Evolutionary conservation across 2,888 invertebrate genomes (phyloP).

Genomic region (Hyposoter didymator): DNA sequence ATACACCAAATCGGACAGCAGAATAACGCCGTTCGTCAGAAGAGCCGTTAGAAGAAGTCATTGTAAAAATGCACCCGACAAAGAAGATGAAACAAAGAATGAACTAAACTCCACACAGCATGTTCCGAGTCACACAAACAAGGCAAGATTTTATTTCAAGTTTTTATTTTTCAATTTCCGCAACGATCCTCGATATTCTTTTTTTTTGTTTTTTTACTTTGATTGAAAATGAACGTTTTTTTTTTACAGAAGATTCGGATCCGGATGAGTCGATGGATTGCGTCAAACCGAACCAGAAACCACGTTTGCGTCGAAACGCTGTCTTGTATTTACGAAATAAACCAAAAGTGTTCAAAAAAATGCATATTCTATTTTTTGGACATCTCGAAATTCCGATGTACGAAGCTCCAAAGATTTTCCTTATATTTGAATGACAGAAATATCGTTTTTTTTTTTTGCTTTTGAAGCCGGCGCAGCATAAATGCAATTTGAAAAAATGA

Average conservation of each 20-base stretch:
- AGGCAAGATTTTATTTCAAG: background rate
- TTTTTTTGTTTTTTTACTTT: background rate
- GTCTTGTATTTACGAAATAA: no score
- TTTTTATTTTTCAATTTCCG: background rate
- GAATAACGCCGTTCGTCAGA: slow-evolving; percentile 7
- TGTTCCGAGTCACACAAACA: no score
- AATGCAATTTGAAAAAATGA: no score
- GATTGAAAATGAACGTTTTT: background rate
- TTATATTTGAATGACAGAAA: no score
- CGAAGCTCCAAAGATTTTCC: no score
- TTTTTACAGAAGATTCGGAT: background rate
- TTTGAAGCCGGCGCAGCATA: no score
- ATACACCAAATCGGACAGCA: background rate
- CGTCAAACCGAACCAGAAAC: background rate
- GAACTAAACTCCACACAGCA: background rate
- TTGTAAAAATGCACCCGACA: slow-evolving; percentile 1
- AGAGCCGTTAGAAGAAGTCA: slow-evolving; percentile 23
- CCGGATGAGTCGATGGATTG: background rate
- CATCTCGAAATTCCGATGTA: no score
- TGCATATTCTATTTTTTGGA: no score
- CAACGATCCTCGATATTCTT: background rate
- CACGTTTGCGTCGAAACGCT: no score
- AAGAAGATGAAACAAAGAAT: background rate
- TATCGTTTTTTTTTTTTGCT: no score
- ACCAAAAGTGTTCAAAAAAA: no score